A percentile compares a stretch with the other conserved stretches of the same genome.
phyloP scores from a whole-genome alignment of 2,113 vertebrate species.

The Diadophis punctatus region DNA sequence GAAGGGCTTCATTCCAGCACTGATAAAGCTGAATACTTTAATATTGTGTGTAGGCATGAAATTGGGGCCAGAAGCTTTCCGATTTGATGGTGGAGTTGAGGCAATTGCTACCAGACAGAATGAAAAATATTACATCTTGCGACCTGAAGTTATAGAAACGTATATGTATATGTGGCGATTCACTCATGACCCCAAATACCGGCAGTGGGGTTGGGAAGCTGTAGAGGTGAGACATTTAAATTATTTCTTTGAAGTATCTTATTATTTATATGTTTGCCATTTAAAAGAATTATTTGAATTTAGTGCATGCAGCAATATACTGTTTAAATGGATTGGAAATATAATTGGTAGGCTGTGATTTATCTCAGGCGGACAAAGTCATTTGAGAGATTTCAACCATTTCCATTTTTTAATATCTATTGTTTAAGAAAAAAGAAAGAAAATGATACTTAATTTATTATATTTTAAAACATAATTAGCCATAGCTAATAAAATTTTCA shows the following conservation, averaged over 20 bases:
- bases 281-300: not conserved
- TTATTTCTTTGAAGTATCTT: not conserved
- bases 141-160: constrained; percentile 95
- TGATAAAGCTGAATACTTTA: not conserved
- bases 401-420: not conserved
- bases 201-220: constrained; percentile 98
- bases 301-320: not conserved
- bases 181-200: constrained; percentile 95
- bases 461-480: not conserved
- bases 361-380: not conserved
- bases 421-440: not conserved
- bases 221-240: constrained; percentile 77
- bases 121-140: constrained; percentile 96
- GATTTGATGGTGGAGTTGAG: constrained; percentile 96
- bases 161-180: constrained; percentile 99
- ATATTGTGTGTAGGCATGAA: constrained; percentile 78
- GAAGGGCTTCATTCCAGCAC: not conserved
- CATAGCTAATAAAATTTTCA: not conserved
- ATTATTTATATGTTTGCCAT: not conserved
- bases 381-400: not conserved
- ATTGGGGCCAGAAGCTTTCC: constrained; percentile 93
- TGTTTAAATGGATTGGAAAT: not conserved
- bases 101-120: constrained; percentile 97
- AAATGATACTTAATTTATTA: not conserved
- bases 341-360: not conserved